Percentiles rank a stretch among this genome's conserved stretches.
Conservation (phyloP, 2,888 invertebrate genomes). For the Portevinia maculata region DNA sequence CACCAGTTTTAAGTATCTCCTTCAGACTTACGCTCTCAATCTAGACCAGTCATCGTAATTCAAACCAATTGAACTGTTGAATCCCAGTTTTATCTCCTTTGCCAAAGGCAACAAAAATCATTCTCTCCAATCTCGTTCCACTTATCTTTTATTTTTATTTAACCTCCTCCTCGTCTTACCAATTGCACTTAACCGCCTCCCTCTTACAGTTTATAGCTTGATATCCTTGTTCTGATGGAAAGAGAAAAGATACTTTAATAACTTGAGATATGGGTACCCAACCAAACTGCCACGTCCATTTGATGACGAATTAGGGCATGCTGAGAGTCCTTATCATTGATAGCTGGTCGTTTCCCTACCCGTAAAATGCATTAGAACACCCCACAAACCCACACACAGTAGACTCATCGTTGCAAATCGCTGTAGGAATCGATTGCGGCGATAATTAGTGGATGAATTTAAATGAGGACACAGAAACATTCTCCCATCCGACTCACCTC, state of each 20-base stretch:
- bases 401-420: slow-evolving; percentile 38
- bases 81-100: slow-evolving; percentile 52
- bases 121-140: slow-evolving; percentile 47
- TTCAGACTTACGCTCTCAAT: background rate
- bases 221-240: slow-evolving; percentile 32
- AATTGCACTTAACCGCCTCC: slow-evolving; percentile 61
- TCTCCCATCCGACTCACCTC: slow-evolving; percentile 15
- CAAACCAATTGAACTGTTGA: slow-evolving; percentile 69
- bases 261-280: slow-evolving; percentile 47
- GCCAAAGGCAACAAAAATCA: slow-evolving; percentile 57
- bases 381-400: background rate
- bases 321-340: slow-evolving; percentile 21
- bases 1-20: slow-evolving; percentile 10
- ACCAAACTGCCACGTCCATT: slow-evolving; percentile 6
- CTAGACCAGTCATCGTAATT: background rate
- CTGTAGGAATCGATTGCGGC: slow-evolving; percentile 51
- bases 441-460: slow-evolving; percentile 62
- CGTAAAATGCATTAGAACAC: slow-evolving; percentile 27
- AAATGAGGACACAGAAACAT: slow-evolving; percentile 35
- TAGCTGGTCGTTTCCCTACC: slow-evolving; percentile 34
- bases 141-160: slow-evolving; percentile 60
- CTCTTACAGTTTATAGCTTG: slow-evolving; percentile 52
- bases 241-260: slow-evolving; percentile 50
- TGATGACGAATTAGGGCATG: slow-evolving; percentile 20
- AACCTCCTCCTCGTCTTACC: slow-evolving; percentile 9